phyloP scores from a whole-genome alignment of 2,888 invertebrate species.

The Scaptomyza flava region DNA sequence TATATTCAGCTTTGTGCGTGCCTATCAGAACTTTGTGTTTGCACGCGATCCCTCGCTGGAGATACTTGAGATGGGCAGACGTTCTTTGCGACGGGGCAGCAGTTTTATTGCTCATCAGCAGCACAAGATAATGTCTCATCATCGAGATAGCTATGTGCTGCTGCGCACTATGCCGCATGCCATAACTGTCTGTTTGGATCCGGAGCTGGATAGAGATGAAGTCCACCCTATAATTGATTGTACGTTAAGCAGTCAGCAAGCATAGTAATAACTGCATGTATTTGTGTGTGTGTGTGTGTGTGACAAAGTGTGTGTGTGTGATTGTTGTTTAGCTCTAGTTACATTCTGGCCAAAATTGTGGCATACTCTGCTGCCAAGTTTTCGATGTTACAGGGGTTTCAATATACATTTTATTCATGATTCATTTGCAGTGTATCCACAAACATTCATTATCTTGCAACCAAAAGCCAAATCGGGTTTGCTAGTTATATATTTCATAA shows the following conservation, averaged over 20 bases:
- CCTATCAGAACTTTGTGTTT: conserved; percentile 90
- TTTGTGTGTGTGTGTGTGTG: conserved; percentile 4
- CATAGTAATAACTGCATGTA: conserved; percentile 41
- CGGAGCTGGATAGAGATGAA: conserved; percentile 68
- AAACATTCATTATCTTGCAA: conserved; percentile 58
- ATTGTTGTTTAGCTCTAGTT: conserved; percentile 43
- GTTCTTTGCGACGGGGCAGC: conserved; percentile 88
- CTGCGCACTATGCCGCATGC: conserved; percentile 74
- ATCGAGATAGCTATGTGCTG: conserved; percentile 82
- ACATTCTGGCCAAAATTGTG: conserved; percentile 69
- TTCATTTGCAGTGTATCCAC: conserved; percentile 43
- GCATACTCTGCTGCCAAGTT: conserved; percentile 53
- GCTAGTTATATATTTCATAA: conserved; percentile 48
- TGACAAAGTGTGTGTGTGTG: conserved; percentile 9
- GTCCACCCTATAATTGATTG: conserved; percentile 71
- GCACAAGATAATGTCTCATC: conserved; percentile 75
- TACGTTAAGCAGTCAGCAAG: conserved; percentile 42
- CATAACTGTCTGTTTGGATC: conserved; percentile 60
- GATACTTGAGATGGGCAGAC: conserved; percentile 91
- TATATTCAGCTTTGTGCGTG: conserved; percentile 88
- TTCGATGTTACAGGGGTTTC: conserved; percentile 56
- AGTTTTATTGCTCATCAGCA: conserved; percentile 84
- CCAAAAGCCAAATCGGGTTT: conserved; percentile 74
- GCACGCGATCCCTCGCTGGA: conserved; percentile 88
- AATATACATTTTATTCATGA: conserved; percentile 20